Evolutionary conservation across 2,113 vertebrate species (phyloP), one percentile per base, ranked within the genome.

Genomic region (Perccottus glenii): DNA sequence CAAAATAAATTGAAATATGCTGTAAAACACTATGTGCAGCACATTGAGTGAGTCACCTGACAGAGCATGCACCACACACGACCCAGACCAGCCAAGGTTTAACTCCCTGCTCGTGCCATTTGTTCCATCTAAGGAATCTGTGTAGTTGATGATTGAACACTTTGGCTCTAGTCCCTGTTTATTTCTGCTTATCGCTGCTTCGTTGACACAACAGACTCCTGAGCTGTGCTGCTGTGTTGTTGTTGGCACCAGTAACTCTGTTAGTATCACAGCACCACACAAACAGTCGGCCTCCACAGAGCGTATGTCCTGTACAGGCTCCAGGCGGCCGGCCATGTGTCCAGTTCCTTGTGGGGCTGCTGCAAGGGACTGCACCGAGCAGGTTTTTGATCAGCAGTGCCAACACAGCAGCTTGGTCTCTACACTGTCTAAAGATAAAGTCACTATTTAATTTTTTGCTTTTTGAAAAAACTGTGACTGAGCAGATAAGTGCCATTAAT

Each of bases 291-390:
- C 19, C 11, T 61, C 7, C 62, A 67, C 66, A 66, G 65, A 78
- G 78, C 76, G 80, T 80, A 74, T 76, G 78, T 56, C 73, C 63
- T 12, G 60, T 67, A 58, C 72, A 43, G 79, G 68, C 32, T 19
- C 1, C 56, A 47, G 48, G 67, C 64, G 9, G 52, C 35, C 3
- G 44, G 56, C 56, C 27, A n/a, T 16, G 58, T 62, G 68, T 55
- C 60, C 14, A 44, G 60, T 0, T 49, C 60, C 68, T 69, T 12
- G 3, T 33, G 64, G 62, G 59, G 33, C 36, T 11, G 7, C 40
- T 10, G 64, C 6, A 49, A 43, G 14, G 16, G 51, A 6, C 45
- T 32, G 42, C 27, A 10, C 50, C 60, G 67, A 43, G 58, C 50
- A 48, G 62, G 59, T 67, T 80, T 63, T 67, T 61, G 1, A 64